phyloP scores from a whole-genome alignment of 2,797 vertebrate species.

The Myotis planiceps region DNA sequence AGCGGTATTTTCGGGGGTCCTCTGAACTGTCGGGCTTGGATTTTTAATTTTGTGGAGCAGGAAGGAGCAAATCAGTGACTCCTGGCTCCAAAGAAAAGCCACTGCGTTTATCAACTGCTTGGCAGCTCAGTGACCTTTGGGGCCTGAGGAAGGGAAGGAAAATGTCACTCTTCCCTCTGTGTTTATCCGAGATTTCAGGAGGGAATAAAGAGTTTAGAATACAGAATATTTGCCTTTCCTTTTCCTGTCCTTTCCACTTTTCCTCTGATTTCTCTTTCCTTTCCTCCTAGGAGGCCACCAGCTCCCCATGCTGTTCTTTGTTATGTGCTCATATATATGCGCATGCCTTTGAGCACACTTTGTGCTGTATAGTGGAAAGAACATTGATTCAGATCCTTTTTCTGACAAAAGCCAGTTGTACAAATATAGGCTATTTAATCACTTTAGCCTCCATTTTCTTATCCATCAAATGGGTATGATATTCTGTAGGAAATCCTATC shows the following conservation, averaged over 20 bases:
- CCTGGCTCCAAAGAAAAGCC: constrained; percentile 84
- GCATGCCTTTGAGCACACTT: constrained; percentile 57
- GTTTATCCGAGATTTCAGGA: constrained; percentile 51
- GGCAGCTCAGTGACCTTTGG: constrained; percentile 86
- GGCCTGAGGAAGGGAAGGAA: constrained; percentile 78
- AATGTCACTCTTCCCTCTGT: constrained; percentile 62
- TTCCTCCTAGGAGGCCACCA: constrained; percentile 52
- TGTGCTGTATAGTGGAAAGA: constrained; percentile 6
- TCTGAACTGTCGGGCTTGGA: constrained; percentile 85
- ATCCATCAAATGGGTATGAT: constrained; percentile 31
- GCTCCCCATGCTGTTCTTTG: constrained; percentile 68
- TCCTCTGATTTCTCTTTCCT: constrained; percentile 39
- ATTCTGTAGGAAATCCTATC: not conserved
- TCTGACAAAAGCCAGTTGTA: constrained; percentile 5
- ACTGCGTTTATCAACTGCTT: constrained; percentile 87
- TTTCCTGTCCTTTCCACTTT: constrained; percentile 48
- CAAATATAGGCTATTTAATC: not conserved
- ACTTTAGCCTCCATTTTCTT: constrained; percentile 37
- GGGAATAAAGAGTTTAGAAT: constrained; percentile 55
- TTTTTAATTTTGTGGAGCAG: constrained; percentile 88
- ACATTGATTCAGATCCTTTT: constrained; percentile 27
- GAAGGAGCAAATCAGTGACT: constrained; percentile 89
- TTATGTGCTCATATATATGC: constrained; percentile 62
- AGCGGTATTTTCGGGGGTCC: constrained; percentile 81
- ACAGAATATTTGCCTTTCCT: constrained; percentile 46